Evolutionary conservation across 2,888 invertebrate species (phyloP).

Genomic region (Callyntrura guangdongensis): DNA sequence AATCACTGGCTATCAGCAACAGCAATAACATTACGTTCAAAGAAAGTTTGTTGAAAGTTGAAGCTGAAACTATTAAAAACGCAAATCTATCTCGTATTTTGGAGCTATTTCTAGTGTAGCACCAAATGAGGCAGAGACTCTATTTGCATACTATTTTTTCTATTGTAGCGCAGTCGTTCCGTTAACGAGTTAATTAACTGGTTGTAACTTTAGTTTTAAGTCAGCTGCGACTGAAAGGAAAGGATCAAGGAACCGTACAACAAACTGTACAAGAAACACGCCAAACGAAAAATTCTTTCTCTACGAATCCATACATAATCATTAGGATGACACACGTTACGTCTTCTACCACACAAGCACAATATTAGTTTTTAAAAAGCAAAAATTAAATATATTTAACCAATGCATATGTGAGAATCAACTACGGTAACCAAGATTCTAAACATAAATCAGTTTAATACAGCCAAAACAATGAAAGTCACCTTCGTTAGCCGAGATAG

Average conservation of each 20-base stretch:
- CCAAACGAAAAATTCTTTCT: neutral
- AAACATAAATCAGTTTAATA: neutral
- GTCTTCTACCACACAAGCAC: neutral
- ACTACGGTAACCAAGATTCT: neutral
- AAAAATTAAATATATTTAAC: neutral
- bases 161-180: neutral
- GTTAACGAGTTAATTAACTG: slow-evolving; percentile 5
- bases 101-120: neutral
- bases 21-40: too few species aligned
- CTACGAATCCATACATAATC: neutral
- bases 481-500: slow-evolving; percentile 44
- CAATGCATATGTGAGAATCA: neutral
- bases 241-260: neutral
- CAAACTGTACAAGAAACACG: neutral
- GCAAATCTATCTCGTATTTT: neutral
- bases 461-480: slow-evolving; percentile 53
- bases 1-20: neutral
- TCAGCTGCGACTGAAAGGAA: neutral
- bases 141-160: neutral
- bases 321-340: slow-evolving; percentile 6
- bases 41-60: neutral
- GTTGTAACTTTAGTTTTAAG: too few species aligned
- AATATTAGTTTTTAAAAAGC: too few species aligned
- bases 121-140: slow-evolving; percentile 5
- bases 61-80: neutral